Evolutionary conservation across 2,888 invertebrate genomes (phyloP).

Genomic region (Beris chalybata): DNA sequence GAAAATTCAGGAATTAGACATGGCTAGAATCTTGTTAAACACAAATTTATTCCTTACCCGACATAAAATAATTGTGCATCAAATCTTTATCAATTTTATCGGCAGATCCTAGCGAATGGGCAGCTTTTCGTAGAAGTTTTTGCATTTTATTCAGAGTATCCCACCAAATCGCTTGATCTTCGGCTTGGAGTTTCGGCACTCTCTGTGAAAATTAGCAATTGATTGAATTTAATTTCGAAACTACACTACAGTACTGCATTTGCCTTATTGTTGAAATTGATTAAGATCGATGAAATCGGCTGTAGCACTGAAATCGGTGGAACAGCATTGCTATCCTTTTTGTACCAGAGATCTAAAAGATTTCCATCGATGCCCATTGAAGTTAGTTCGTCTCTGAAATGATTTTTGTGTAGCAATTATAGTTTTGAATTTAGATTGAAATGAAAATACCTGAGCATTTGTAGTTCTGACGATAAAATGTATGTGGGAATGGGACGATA

Average conservation of each 20-base stretch:
- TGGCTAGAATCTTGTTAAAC: neutral
- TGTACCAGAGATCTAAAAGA: conserved; percentile 91
- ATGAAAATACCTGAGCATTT: conserved; percentile 63
- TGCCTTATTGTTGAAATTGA: conserved; percentile 98
- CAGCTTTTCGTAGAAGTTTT: conserved; percentile 88
- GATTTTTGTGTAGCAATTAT: neutral
- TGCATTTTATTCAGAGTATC: conserved; percentile 95
- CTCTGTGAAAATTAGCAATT: conserved; percentile 60
- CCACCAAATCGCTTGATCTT: conserved; percentile 98
- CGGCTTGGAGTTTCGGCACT: conserved; percentile 92
- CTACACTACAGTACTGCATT: conserved; percentile 22
- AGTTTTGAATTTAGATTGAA: neutral
- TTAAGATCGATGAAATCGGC: conserved; percentile 94
- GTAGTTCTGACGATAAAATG: conserved; percentile 87
- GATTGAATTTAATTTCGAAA: too few relatives aligned
- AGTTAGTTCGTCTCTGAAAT: conserved; percentile 74
- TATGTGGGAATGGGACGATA: conserved; percentile 97
- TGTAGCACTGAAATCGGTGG: conserved; percentile 93
- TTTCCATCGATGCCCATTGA: conserved; percentile 80
- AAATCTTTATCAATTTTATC: conserved; percentile 88
- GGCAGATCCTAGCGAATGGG: conserved; percentile 78
- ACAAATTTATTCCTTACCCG: conserved; percentile 64
- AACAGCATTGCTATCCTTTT: conserved; percentile 94
- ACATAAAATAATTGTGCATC: conserved; percentile 99
- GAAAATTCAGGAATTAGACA: conserved; percentile 42